These are phyloP conservation scores for Coregonus clupeaformis DNA, from an alignment of 2,113 vertebrate genomes.

Conservation along the genomic window DNA sequence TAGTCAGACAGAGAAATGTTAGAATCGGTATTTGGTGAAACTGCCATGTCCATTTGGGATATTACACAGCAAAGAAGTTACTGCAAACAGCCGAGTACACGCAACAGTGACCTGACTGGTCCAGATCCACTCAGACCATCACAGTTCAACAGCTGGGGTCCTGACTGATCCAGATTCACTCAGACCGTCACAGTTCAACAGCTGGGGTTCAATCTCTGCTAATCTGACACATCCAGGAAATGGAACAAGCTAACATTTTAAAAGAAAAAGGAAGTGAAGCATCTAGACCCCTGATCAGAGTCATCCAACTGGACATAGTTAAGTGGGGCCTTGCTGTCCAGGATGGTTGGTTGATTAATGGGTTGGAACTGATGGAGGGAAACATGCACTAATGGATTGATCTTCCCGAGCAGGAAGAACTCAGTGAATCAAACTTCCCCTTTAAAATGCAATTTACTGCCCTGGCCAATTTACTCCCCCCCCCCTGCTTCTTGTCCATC, in stretches of 20 bases:
- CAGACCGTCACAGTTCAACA: background rate
- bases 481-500: background rate
- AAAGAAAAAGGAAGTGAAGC: background rate
- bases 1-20: too few species aligned
- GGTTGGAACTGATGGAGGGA: conserved; percentile 48
- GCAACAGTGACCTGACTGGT: background rate
- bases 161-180: background rate
- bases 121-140: background rate
- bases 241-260: background rate
- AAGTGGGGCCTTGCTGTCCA: background rate
- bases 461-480: conserved; percentile 9
- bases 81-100: background rate
- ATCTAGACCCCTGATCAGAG: conserved; percentile 9
- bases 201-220: background rate
- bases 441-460: conserved; percentile 23
- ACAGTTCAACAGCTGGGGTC: too few species aligned
- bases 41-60: too few species aligned
- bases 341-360: conserved; percentile 53
- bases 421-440: conserved; percentile 48
- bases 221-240: conserved; percentile 7
- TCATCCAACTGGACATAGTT: background rate
- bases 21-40: too few species aligned
- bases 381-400: conserved; percentile 57
- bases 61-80: background rate
- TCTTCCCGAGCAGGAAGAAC: conserved; percentile 31